These are phyloP conservation scores for Andrena minutula DNA, from an alignment of 2,888 invertebrate genomes.

Conservation along the genomic window DNA sequence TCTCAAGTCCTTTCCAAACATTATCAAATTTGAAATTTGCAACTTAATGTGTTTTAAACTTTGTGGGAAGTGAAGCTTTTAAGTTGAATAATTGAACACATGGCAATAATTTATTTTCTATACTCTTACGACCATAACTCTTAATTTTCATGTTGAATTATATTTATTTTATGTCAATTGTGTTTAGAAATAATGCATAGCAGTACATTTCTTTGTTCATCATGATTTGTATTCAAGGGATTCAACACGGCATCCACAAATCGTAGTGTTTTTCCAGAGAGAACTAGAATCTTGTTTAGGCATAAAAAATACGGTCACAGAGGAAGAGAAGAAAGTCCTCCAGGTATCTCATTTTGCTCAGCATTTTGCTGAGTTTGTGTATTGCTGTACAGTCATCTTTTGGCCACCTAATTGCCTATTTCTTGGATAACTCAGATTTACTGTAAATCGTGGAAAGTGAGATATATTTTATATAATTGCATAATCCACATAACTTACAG, in stretches of 20 bases:
- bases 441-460: too few relatives aligned
- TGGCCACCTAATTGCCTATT: neutral
- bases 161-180: neutral
- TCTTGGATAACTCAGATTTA: too few relatives aligned
- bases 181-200: neutral
- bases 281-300: constrained; percentile 54
- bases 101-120: too few relatives aligned
- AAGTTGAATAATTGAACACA: too few relatives aligned
- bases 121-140: too few relatives aligned
- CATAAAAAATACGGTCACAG: constrained; percentile 61
- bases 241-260: neutral
- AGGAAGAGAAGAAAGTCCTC: constrained; percentile 24
- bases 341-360: neutral
- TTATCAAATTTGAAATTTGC: too few relatives aligned
- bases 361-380: neutral
- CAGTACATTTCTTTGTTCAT: neutral
- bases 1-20: too few relatives aligned
- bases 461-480: too few relatives aligned
- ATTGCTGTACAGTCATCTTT: neutral
- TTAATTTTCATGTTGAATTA: neutral
- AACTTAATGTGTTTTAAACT: too few relatives aligned
- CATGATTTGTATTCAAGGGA: neutral
- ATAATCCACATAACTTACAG: too few relatives aligned
- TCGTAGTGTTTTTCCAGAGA: neutral
- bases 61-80: too few relatives aligned